Evolutionary conservation across 2,113 vertebrate genomes (phyloP).

Genomic region (Varanus salvator): DNA sequence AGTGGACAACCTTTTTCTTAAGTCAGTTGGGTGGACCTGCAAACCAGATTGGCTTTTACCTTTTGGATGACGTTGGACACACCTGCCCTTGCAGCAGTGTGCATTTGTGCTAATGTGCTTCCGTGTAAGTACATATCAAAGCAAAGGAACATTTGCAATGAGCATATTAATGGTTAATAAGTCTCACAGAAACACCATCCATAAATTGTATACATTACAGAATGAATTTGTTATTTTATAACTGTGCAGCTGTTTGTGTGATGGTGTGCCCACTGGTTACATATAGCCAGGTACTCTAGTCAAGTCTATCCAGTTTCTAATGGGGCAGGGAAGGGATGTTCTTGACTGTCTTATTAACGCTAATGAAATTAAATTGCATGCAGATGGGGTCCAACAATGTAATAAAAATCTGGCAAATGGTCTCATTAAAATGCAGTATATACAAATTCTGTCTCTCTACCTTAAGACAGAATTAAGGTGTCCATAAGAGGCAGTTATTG

Average conservation of each 20-base stretch:
- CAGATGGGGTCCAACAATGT: neutral
- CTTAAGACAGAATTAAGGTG: neutral
- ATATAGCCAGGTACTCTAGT: neutral
- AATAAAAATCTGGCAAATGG: conserved; percentile 6
- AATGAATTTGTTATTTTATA: neutral
- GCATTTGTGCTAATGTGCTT: neutral
- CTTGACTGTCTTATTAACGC: conserved; percentile 12
- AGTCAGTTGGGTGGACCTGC: no score
- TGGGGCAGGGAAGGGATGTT: neutral
- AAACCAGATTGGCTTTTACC: no score
- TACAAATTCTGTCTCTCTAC: neutral
- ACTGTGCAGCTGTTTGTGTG: neutral
- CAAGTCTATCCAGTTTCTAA: neutral
- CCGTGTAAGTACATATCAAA: no score
- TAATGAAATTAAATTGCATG: conserved; percentile 27
- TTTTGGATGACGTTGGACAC: no score
- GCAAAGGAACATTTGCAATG: no score
- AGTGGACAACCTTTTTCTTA: no score
- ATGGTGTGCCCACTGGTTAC: neutral
- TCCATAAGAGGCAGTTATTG: conserved; percentile 2
- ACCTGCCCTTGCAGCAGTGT: neutral
- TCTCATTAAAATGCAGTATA: conserved; percentile 24
- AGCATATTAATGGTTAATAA: no score
- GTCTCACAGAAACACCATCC: no score
- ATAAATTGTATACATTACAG: neutral